A percentile compares a stretch with the other conserved stretches of the same genome.
phyloP scores from a whole-genome alignment of 1,140 invertebrate genomes.

The Drosophila jambulina region DNA sequence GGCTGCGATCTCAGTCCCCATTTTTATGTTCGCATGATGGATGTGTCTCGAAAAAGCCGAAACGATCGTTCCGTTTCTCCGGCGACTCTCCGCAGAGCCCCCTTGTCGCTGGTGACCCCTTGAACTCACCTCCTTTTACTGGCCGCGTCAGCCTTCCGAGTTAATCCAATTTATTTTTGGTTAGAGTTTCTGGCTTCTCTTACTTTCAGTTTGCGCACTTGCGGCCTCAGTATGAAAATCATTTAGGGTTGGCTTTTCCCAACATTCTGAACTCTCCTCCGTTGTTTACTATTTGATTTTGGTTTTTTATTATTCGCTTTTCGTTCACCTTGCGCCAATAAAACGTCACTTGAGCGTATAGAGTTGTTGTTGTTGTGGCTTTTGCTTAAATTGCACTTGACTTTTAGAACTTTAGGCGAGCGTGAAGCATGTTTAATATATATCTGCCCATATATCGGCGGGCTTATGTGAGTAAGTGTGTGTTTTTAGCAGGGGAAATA shows the following conservation, averaged over 20 bases:
- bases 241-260: conserved; percentile 28
- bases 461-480: conserved; percentile 10
- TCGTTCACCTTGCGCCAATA: conserved; percentile 76
- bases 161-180: conserved; percentile 48
- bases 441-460: conserved; percentile 25
- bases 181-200: conserved; percentile 10
- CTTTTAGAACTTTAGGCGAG: conserved; percentile 76
- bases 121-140: conserved; percentile 45
- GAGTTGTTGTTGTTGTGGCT: conserved; percentile 48
- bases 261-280: conserved; percentile 38
- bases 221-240: conserved; percentile 5
- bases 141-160: conserved; percentile 14
- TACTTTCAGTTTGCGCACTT: conserved; percentile 26
- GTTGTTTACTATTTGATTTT: conserved; percentile 20
- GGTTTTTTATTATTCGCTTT: conserved; percentile 8
- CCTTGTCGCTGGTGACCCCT: conserved; percentile 8
- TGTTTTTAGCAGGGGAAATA: conserved; percentile 27
- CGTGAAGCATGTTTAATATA: conserved; percentile 64
- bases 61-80: conserved; percentile 35
- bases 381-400: conserved; percentile 71
- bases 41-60: conserved; percentile 51
- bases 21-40: conserved; percentile 62
- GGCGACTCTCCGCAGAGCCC: neutral
- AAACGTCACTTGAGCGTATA: conserved; percentile 76
- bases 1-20: conserved; percentile 34